Base-by-base conservation (phyloP, 2,113 vertebrate species). In the Anser brachyrhynchus region DNA sequence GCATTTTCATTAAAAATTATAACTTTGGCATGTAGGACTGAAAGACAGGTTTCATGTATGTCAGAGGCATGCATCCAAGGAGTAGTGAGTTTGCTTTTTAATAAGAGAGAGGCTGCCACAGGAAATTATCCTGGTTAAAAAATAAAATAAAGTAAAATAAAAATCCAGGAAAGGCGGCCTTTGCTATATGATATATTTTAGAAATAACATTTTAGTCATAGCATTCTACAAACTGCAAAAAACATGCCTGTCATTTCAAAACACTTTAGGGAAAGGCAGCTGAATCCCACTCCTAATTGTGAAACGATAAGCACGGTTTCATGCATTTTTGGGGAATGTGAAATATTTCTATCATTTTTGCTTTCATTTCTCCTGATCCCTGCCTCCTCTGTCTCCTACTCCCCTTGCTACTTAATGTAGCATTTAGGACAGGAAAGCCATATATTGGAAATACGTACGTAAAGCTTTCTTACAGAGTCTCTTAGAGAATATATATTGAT, bases 261-360 rank as follows among this genome's bases (percentile, higher is more conserved):
- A 51, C 1, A 4, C 57, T 80, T 61, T 84, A 39, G 70, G 70
- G 31, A 75, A 84, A 67, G 57, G 46, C 67, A 67, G 49, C 55
- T 59, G 70, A 87, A 77, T 77, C 35, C 12, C 49, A 35, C 35
- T 89, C 86, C 64, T 72, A 94, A 75, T 72, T 87, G n/a, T 82
- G 70, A 82, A 89, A 82, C n/a, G 25, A 81, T 81, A 91, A 37
- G 37, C 61, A 71, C 4, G 29, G 13, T 67, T 87, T 87, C 52
- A 46, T 84, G 61, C 43, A 31, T 81, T 75, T 87, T 9, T 12
- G 43, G 39, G 29, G 46, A 92, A 96, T 37, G 49, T 75, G 59
- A 94, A 95, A 55, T 91, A 92, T 89, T 96, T 87, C 41, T 54
- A 15, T 74, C 70, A 80, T 54, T n/a, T 22, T 81, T 94, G 78